Evolutionary conservation across 2,113 vertebrate genomes (phyloP).

Genomic region (Mustelus asterias): DNA sequence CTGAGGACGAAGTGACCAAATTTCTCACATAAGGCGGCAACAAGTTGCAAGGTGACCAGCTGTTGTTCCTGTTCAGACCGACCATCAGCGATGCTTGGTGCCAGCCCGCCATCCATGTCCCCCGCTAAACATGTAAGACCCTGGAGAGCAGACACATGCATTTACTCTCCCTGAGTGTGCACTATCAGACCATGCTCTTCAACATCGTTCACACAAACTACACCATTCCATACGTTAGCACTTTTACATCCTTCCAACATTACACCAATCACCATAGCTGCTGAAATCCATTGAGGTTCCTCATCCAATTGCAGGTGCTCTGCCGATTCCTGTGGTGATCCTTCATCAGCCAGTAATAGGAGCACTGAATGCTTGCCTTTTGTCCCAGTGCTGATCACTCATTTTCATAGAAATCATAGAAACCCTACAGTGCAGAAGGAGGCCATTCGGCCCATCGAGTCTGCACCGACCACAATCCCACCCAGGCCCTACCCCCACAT

Average conservation of each 20-base stretch:
- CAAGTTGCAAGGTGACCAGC: conserved; percentile 72
- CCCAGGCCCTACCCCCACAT: too few species aligned
- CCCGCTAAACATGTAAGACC: conserved; percentile 67
- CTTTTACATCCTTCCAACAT: background rate
- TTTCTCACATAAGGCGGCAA: conserved; percentile 71
- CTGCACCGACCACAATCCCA: too few species aligned
- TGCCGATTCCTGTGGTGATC: background rate
- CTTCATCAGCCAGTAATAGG: background rate
- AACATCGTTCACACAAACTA: background rate
- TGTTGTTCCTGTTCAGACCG: conserved; percentile 62
- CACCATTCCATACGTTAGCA: background rate
- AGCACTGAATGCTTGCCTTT: background rate
- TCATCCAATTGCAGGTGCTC: background rate
- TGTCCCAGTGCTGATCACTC: background rate
- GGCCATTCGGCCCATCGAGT: too few species aligned
- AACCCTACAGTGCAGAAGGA: too few species aligned
- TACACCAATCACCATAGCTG: background rate
- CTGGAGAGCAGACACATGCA: conserved; percentile 48
- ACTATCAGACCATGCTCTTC: background rate
- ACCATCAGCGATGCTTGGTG: conserved; percentile 46
- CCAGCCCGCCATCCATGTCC: conserved; percentile 38
- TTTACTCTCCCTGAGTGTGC: background rate
- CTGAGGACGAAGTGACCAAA: conserved; percentile 72
- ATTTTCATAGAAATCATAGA: too few species aligned
- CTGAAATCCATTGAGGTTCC: background rate